These are phyloP conservation scores for Nomada flava DNA, from an alignment of 2,888 invertebrate genomes.

Conservation along the genomic window DNA sequence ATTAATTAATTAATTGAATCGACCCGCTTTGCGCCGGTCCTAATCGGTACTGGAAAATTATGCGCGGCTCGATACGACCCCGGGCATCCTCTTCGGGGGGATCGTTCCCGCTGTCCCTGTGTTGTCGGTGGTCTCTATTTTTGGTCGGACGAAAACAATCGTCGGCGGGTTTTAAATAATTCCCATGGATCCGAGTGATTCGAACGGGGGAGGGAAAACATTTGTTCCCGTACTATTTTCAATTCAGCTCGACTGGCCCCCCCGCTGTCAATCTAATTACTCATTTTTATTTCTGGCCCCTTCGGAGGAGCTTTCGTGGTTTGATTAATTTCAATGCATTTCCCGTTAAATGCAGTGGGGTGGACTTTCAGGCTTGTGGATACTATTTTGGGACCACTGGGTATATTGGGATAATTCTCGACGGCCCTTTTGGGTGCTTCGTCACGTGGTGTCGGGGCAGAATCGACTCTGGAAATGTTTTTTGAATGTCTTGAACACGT, in stretches of 20 bases:
- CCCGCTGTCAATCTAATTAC: no score
- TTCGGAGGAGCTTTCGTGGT: no score
- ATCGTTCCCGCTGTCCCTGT: background rate
- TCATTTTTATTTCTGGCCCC: no score
- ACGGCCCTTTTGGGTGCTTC: background rate
- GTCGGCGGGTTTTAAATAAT: background rate
- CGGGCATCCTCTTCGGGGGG: constrained; percentile 5
- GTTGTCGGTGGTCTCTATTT: background rate
- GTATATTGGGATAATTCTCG: background rate
- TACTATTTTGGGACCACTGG: background rate
- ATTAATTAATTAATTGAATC: constrained; percentile 63
- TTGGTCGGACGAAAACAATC: background rate
- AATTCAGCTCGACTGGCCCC: no score
- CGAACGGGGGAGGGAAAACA: background rate
- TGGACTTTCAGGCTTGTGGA: background rate
- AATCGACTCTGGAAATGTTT: background rate
- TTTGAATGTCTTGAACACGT: no score
- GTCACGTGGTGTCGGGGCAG: background rate
- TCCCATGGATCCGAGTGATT: background rate
- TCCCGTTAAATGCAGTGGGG: background rate
- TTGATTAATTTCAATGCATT: background rate
- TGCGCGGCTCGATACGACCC: constrained; percentile 38
- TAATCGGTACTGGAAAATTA: constrained; percentile 65
- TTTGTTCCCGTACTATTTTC: no score
- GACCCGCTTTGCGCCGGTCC: constrained; percentile 43